A percentile compares a stretch with the other conserved stretches of the same genome.
These are phyloP conservation scores for Eciton burchellii DNA, from an alignment of 1,140 invertebrate species.

Conservation along the genomic window DNA sequence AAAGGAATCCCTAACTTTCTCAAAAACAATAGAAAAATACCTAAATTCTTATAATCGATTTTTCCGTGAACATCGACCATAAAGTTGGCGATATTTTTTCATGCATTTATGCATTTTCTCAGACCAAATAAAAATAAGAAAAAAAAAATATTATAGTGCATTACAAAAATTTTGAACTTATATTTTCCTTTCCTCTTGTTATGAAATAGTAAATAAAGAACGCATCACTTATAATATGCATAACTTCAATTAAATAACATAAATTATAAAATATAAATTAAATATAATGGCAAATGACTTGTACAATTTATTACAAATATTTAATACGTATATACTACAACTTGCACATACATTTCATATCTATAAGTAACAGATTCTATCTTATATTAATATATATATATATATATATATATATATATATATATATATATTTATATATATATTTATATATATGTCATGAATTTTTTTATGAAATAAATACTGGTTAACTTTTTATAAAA, in stretches of 20 bases:
- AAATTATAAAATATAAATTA: constrained; percentile 43
- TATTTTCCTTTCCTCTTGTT: not conserved
- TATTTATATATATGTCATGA: constrained; percentile 24
- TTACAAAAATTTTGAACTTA: too few relatives aligned
- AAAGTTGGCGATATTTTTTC: too few relatives aligned
- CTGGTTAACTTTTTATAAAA: constrained; percentile 63
- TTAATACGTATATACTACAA: constrained; percentile 35
- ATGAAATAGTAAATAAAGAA: not conserved
- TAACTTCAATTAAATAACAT: constrained; percentile 13
- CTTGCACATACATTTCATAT: constrained; percentile 37
- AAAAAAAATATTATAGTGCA: too few relatives aligned
- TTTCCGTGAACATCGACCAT: too few relatives aligned
- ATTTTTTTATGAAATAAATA: constrained; percentile 60
- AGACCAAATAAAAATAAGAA: too few relatives aligned
- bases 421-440: too few relatives aligned
- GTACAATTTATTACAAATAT: constrained; percentile 56
- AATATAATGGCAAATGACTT: constrained; percentile 43
- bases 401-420: too few relatives aligned
- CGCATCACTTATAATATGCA: not conserved
- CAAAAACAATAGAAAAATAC: too few relatives aligned
- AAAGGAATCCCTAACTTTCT: too few relatives aligned
- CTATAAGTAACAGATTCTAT: constrained; percentile 49
- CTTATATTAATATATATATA: constrained; percentile 16
- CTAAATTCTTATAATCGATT: too few relatives aligned
- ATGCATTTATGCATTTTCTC: too few relatives aligned